phyloP scores from a whole-genome alignment of 2,797 vertebrate species.

The Pipistrellus pygmaeus region DNA sequence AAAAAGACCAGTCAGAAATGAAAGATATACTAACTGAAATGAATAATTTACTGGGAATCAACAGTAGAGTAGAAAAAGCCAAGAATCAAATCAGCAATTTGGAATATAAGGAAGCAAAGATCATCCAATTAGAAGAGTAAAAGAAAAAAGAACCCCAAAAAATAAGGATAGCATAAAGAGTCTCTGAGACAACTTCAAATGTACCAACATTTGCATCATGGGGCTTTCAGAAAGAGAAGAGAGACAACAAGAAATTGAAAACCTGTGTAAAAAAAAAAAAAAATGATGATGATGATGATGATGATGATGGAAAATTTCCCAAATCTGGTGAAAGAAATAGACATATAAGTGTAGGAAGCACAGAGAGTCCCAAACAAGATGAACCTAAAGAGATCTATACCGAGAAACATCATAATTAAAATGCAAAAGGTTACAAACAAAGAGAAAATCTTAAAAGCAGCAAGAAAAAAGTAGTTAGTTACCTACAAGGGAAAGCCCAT shows the following conservation, averaged over 20 bases:
- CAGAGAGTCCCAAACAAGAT: not conserved
- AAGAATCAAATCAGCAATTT: not conserved
- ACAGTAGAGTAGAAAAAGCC: not conserved
- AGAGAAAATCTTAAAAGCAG: not conserved
- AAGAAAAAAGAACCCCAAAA: not conserved
- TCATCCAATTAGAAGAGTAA: not conserved
- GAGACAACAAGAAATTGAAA: not conserved
- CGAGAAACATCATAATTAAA: too few species aligned
- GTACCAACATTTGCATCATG: not conserved
- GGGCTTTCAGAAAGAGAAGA: not conserved
- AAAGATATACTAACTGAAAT: not conserved
- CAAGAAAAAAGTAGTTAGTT: not conserved
- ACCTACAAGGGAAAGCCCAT: not conserved
- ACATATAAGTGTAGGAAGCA: not conserved
- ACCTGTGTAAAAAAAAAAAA: not conserved
- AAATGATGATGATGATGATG: not conserved
- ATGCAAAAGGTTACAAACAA: not conserved
- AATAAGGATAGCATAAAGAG: not conserved
- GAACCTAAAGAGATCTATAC: not conserved
- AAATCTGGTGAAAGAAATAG: not conserved
- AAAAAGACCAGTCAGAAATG: not conserved
- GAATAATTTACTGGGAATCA: not conserved
- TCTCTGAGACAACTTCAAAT: not conserved
- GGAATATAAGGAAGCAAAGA: not conserved
- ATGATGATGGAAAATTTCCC: not conserved